Evolutionary conservation across 2,888 invertebrate species (phyloP).

Genomic region (Ormyrus labotus): DNA sequence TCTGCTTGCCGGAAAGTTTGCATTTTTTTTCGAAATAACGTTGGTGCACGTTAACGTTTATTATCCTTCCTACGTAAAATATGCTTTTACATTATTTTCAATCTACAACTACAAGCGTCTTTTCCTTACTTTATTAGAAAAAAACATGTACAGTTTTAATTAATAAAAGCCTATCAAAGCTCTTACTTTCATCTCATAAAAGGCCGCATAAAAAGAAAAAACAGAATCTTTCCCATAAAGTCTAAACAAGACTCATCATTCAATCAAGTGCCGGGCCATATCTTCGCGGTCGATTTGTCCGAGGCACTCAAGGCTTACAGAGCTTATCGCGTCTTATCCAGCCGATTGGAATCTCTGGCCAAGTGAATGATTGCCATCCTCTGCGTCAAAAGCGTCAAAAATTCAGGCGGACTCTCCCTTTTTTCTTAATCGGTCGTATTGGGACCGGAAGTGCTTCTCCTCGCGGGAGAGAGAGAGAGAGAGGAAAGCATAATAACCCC

Average conservation of each 20-base stretch:
- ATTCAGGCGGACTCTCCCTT: neutral
- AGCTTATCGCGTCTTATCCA: neutral
- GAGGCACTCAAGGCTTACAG: constrained; percentile 28
- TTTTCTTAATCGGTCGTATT: constrained; percentile 31
- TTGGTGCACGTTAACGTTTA: no score
- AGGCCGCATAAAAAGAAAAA: neutral
- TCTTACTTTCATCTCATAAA: neutral
- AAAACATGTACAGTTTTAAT: no score
- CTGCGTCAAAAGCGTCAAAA: constrained; percentile 1
- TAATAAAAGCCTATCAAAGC: neutral
- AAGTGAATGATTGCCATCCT: constrained; percentile 26
- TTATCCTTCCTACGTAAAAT: no score
- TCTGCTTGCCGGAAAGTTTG: no score
- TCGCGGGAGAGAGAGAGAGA: constrained; percentile 16
- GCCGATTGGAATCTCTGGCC: constrained; percentile 1
- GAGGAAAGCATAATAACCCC: neutral
- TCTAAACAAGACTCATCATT: constrained; percentile 16
- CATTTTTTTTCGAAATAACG: no score
- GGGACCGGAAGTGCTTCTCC: constrained; percentile 43
- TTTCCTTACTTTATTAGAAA: no score
- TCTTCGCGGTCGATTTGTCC: constrained; percentile 2
- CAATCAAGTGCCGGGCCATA: neutral
- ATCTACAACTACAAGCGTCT: no score
- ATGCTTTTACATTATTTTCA: no score
- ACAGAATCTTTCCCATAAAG: neutral